Percentiles rank a stretch among this genome's conserved stretches.
Conservation (phyloP, 2,888 invertebrate genomes). For the Cinara cedri region DNA sequence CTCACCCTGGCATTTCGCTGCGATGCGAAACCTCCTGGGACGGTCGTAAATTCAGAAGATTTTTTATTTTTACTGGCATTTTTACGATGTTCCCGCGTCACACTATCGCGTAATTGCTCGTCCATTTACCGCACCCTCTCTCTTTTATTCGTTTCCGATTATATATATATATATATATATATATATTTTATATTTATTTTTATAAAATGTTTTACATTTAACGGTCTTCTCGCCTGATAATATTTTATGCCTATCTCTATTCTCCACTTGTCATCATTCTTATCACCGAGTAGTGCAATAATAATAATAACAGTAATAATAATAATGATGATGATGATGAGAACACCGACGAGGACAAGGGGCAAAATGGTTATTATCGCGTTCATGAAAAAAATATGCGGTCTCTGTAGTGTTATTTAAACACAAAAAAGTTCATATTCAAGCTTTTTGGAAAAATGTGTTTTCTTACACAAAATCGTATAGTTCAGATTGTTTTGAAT, state of each 20-base stretch:
- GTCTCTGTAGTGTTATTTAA: too few relatives aligned
- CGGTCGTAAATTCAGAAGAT: neutral
- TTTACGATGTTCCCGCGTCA: constrained; percentile 17
- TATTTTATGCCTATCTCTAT: neutral
- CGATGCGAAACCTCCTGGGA: neutral
- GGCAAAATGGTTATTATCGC: neutral
- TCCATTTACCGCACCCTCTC: neutral
- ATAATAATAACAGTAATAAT: constrained; percentile 8
- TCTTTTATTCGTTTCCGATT: constrained; percentile 19
- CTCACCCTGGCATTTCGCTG: neutral
- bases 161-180: constrained; percentile 5
- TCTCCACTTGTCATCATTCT: neutral
- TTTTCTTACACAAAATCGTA: too few relatives aligned
- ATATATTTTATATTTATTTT: neutral
- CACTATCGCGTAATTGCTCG: constrained; percentile 20
- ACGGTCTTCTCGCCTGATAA: constrained; percentile 23
- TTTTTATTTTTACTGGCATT: constrained; percentile 25
- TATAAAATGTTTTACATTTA: constrained; percentile 6
- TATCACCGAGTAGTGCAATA: constrained; percentile 9
- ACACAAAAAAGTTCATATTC: too few relatives aligned
- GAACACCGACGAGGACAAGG: neutral
- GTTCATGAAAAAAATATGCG: constrained; percentile 4
- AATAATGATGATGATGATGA: neutral
- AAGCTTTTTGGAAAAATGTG: too few relatives aligned
- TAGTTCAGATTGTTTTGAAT: too few relatives aligned